phyloP scores from a whole-genome alignment of 2,113 vertebrate species.

The Cyrtonyx montezumae region DNA sequence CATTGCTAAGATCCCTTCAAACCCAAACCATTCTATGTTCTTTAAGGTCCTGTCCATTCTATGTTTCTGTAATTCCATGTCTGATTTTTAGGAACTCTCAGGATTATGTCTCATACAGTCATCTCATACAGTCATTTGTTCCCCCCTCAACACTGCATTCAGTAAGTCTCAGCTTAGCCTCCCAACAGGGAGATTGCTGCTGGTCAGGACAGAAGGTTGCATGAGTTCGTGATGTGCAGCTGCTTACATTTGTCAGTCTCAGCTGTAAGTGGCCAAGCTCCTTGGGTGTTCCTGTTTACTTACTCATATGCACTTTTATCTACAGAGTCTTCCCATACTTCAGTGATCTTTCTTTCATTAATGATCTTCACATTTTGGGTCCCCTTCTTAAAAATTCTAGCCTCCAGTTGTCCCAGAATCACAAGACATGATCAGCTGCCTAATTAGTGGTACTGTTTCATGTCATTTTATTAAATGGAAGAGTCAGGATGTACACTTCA shows the following conservation, averaged over 20 bases:
- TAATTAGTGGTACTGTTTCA: neutral
- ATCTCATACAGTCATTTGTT: neutral
- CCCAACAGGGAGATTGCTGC: neutral
- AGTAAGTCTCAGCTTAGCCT: neutral
- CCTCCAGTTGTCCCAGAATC: neutral
- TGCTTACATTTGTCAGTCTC: neutral
- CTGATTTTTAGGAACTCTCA: neutral
- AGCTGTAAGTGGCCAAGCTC: too few species aligned
- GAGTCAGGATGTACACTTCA: neutral
- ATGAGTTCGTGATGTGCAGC: neutral
- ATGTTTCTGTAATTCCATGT: too few species aligned
- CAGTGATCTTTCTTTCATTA: neutral
- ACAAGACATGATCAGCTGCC: neutral
- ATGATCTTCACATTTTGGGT: neutral
- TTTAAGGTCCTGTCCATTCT: too few species aligned
- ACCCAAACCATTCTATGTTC: too few species aligned
- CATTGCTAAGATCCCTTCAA: too few species aligned
- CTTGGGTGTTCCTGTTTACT: too few species aligned
- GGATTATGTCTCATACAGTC: neutral
- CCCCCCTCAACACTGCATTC: fast-evolving
- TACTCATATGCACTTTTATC: too few species aligned
- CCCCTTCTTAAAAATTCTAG: neutral
- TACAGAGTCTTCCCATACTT: neutral
- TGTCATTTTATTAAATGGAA: neutral
- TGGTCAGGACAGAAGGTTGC: neutral